Percentiles rank a stretch among this genome's conserved stretches.
Conservation (phyloP, 2,888 invertebrate genomes). For the Carterocephalus palaemon region DNA sequence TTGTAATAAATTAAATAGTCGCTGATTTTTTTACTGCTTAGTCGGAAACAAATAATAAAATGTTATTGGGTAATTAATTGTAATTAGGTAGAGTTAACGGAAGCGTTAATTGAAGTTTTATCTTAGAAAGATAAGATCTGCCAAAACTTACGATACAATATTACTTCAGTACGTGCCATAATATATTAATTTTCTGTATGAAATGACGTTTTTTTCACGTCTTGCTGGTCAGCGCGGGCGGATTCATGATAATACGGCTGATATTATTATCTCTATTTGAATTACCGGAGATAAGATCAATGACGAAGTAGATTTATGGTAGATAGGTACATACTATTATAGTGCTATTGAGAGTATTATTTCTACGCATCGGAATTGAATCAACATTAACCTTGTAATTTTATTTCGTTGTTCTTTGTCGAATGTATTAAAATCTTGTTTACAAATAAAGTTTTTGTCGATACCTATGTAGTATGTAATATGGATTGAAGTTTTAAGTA, state of each 20-base stretch:
- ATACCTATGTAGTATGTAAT: too few species aligned
- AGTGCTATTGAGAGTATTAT: neutral
- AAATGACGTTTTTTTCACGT: slow-evolving; percentile 41
- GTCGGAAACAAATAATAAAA: neutral
- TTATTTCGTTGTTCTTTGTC: too few species aligned
- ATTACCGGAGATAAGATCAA: slow-evolving; percentile 24
- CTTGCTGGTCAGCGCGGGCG: slow-evolving; percentile 36
- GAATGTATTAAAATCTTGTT: too few species aligned
- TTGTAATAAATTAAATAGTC: too few species aligned
- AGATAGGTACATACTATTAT: too few species aligned
- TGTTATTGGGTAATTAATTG: neutral
- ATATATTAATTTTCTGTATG: slow-evolving; percentile 25
- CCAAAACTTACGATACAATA: slow-evolving; percentile 10
- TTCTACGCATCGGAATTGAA: slow-evolving; percentile 3
- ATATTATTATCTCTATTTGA: slow-evolving; percentile 26
- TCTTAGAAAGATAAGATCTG: slow-evolving; percentile 14
- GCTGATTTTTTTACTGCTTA: too few species aligned
- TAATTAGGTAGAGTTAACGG: neutral
- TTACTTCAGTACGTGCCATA: slow-evolving; percentile 10
- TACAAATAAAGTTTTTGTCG: too few species aligned
- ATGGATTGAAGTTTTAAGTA: too few species aligned
- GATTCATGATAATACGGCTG: slow-evolving; percentile 21
- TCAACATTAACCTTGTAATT: too few species aligned
- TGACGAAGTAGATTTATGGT: too few species aligned
- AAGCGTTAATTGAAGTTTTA: neutral